Base-by-base conservation (phyloP, 1,140 invertebrate species). In the Caenorhabditis inopinata region DNA sequence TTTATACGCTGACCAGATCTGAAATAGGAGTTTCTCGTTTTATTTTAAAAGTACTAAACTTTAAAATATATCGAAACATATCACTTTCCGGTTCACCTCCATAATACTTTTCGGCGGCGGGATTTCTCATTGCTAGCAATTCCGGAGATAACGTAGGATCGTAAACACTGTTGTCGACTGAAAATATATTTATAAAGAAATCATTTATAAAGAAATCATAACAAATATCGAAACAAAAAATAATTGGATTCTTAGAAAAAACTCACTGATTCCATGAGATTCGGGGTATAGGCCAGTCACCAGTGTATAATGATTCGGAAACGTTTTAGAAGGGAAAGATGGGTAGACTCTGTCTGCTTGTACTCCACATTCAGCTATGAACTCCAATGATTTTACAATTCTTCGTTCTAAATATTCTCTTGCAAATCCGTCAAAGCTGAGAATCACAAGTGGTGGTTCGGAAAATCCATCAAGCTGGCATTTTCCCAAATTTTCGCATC, bases 271-370 rank as follows among this genome's bases (percentile, higher is more conserved):
- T 5, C 91, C 91, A 85, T 91, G 91, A 49, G 84, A 89, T 85
- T 91, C 91, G 83, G 89, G 87, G 82, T 90, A 91, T 7, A 91
- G 76, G 11, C 91, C 90, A n/a, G 90, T 90, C 0, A 86, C 89
- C 18, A 90, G 83, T n/a, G 88, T 88, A 75, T 86, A 90, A 84
- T 90, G 90, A 80, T 90, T 90, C 5, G 90, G 90, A 51, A 90
- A 87, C 7, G 90, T 85, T 51, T 74, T 79, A 12, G 81, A 80
- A 11, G 83, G 83, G 23, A 82, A 83, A 0, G 74, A 77, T 12
- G 82, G 82, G 27, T 32, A 68, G 4, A 81, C 80, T 21, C 49
- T 46, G 14, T 81, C 80, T 25, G 80, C 80, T 48, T 38, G 68
- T 2, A 51, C 74, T 73, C 80, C 80, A 29, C 80, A 81, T n/a